Conservation (phyloP, 2,888 invertebrate genomes). For the Pristionchus maxplancki region DNA sequence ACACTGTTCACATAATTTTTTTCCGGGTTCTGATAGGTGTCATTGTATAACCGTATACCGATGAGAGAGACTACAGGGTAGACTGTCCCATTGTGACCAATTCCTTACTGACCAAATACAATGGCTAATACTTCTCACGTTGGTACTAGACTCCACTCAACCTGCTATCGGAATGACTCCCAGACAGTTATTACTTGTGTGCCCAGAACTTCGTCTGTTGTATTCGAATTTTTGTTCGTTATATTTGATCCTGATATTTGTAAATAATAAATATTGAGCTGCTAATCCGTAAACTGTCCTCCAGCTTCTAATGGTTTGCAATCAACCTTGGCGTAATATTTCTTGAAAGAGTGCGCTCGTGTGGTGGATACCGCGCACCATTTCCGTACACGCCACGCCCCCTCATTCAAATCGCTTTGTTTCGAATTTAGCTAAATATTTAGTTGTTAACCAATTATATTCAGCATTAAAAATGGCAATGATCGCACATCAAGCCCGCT, state of each 20-base stretch:
- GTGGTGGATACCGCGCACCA: not conserved
- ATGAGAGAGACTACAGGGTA: slow-evolving; percentile 3
- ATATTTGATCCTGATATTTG: not conserved
- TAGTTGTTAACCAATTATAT: not conserved
- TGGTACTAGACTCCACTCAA: slow-evolving; percentile 25
- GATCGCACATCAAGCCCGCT: slow-evolving; percentile 14
- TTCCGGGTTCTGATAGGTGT: not conserved
- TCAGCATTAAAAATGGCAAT: slow-evolving; percentile 31
- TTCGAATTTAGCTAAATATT: not conserved
- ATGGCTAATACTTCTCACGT: slow-evolving; percentile 8
- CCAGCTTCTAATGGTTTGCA: not conserved
- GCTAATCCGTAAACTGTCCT: not conserved
- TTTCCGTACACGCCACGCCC: not conserved
- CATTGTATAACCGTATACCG: slow-evolving; percentile 35
- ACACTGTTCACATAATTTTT: not conserved
- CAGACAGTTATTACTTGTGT: slow-evolving; percentile 35
- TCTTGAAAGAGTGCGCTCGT: not conserved
- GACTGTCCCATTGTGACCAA: slow-evolving; percentile 23
- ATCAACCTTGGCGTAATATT: not conserved
- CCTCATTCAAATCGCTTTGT: not conserved
- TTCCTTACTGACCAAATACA: slow-evolving; percentile 8
- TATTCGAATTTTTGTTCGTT: slow-evolving; percentile 17
- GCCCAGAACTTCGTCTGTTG: not conserved
- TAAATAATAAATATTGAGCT: slow-evolving; percentile 35
- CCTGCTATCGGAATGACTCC: slow-evolving; percentile 12